Evolutionary conservation across 2,888 invertebrate species (phyloP), one percentile per base, ranked within the genome.

Genomic region (Schrankia costaestrigalis): DNA sequence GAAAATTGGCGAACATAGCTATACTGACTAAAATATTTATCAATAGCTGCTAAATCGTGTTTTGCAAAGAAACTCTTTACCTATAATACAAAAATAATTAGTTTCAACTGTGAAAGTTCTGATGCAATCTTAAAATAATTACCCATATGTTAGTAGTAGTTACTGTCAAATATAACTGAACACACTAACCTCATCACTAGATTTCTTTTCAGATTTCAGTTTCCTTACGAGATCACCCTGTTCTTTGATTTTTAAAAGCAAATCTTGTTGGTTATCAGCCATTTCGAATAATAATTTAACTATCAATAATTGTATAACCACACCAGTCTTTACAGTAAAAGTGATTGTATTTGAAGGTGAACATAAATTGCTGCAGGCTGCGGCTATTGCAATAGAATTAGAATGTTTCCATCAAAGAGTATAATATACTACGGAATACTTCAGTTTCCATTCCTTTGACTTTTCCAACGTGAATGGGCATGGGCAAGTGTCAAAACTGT

Each of bases 211-310:
- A 49, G 93, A 89, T 85, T 96, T 96, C 45, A 96, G 84, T 82
- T 93, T 93, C 64, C 95, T 90, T 30, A 96, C 94, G 55, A 94
- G 76, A 73, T 95, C 94, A 48, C 95, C 95, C 79, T 96, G 96
- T 63, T 82, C 84, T 67, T 85, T 78, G 37, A 87, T 86, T 77
- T 83, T 76, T 46, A 76, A 70, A 37, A 75, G 56, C 45, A 87
- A 58, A 41, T 48, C 29, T 55, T 83, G 83, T 63, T 80, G 78
- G 45, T 58, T 57, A 42, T 81, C 79, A 48, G 82, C 72, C 86
- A 87, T 87, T 46, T 23, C 63, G 52, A 39, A 38, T 43, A 49
- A 49, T 39, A 46, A 39, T 44, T 25, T 23, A 1, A 25, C 3
- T 13, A 12, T 38, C 30, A 39, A 42, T 37, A 33, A 46, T 37